These are phyloP conservation scores for Ormyrus rosae DNA, from an alignment of 2,888 invertebrate species.

Conservation along the genomic window DNA sequence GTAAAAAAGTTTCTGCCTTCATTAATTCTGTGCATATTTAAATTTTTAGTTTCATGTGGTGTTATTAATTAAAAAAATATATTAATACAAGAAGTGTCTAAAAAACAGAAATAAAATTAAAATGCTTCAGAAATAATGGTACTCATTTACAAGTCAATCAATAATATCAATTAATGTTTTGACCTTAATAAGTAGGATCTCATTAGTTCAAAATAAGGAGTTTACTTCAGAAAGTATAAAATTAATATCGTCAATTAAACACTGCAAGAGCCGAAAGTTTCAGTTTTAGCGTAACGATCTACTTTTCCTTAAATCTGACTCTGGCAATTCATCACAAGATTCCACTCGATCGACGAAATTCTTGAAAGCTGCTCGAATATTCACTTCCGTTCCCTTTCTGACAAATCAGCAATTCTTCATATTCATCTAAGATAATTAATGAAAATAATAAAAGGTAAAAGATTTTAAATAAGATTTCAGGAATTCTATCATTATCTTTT, in stretches of 20 bases:
- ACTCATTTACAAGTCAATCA: background rate
- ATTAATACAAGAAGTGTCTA: too few species aligned
- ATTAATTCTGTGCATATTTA: too few species aligned
- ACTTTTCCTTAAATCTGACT: conserved; percentile 51
- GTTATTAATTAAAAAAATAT: too few species aligned
- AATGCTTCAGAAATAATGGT: too few species aligned
- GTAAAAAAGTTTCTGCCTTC: too few species aligned
- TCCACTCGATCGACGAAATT: conserved; percentile 44
- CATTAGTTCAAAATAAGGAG: conserved; percentile 38
- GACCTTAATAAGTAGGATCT: conserved; percentile 12
- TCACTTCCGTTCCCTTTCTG: conserved; percentile 55
- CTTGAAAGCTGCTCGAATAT: conserved; percentile 51
- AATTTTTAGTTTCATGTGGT: too few species aligned
- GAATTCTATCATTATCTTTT: too few species aligned
- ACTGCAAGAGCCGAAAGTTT: conserved; percentile 21
- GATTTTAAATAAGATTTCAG: too few species aligned
- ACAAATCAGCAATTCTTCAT: conserved; percentile 62
- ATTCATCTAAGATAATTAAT: conserved; percentile 34
- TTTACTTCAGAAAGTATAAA: conserved; percentile 38
- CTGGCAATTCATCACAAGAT: conserved; percentile 51
- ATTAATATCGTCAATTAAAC: conserved; percentile 52
- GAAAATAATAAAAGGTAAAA: background rate
- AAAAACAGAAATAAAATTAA: too few species aligned
- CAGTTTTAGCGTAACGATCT: conserved; percentile 47
- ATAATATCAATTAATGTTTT: conserved; percentile 10